These are phyloP conservation scores for Gymnosoma rotundatum DNA, from an alignment of 2,888 invertebrate species.

Conservation along the genomic window DNA sequence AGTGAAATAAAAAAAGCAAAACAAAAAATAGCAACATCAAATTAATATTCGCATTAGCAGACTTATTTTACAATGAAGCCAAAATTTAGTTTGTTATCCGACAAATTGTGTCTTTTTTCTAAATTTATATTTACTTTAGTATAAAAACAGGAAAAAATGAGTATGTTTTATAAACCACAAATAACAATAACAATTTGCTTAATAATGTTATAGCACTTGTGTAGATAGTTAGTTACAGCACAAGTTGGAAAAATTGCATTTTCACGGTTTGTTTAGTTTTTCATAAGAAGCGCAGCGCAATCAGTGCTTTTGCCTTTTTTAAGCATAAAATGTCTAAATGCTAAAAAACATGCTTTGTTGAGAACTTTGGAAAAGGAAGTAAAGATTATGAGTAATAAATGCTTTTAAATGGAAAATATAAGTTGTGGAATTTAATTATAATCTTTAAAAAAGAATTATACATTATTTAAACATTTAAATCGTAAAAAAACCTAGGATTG, in stretches of 20 bases:
- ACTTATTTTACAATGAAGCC: slow-evolving; percentile 18
- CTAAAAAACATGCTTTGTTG: slow-evolving; percentile 33
- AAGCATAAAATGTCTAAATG: slow-evolving; percentile 47
- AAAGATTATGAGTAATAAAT: slow-evolving; percentile 41
- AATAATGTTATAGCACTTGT: slow-evolving; percentile 21
- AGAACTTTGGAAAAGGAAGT: slow-evolving; percentile 41
- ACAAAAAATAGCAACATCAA: slow-evolving; percentile 26
- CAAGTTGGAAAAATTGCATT: slow-evolving; percentile 76
- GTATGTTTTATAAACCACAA: slow-evolving; percentile 17
- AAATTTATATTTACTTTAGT: slow-evolving; percentile 8
- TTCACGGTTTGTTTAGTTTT: slow-evolving; percentile 78
- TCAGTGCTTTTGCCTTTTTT: slow-evolving; percentile 39
- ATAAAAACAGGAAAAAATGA: slow-evolving; percentile 47
- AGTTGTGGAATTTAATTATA: not conserved
- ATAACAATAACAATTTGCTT: slow-evolving; percentile 24
- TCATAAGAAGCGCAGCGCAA: slow-evolving; percentile 68
- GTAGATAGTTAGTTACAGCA: slow-evolving; percentile 34
- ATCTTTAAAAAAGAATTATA: not conserved
- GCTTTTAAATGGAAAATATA: slow-evolving; percentile 36
- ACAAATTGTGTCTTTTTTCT: slow-evolving; percentile 43
- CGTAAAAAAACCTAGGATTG: too few relatives aligned
- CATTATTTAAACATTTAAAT: not conserved
- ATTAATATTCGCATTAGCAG: slow-evolving; percentile 37
- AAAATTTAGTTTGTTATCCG: slow-evolving; percentile 18
- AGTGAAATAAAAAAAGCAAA: not conserved